Conservation (phyloP, 2,888 invertebrate species). For the Andricus quercusramuli region DNA sequence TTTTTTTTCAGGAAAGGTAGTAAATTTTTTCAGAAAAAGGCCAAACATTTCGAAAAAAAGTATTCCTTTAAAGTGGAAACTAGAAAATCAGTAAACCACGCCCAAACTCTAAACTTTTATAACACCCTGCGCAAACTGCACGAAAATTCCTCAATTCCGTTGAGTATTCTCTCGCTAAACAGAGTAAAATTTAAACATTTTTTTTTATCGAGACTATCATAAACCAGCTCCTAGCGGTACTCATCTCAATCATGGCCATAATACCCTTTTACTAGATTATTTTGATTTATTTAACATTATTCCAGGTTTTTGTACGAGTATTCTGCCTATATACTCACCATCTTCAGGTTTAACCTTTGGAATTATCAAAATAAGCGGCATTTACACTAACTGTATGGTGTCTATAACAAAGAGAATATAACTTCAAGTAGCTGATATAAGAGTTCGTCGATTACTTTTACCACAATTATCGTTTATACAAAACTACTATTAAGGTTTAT, state of each 20-base stretch:
- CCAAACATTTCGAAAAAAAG: no score
- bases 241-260: constrained; percentile 9
- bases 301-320: constrained; percentile 58
- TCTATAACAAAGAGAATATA: constrained; percentile 78
- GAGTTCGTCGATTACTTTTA: constrained; percentile 27
- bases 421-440: constrained; percentile 71
- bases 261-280: not conserved
- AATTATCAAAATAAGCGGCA: constrained; percentile 78
- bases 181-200: no score
- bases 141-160: no score
- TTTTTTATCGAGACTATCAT: not conserved
- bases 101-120: no score
- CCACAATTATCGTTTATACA: constrained; percentile 1
- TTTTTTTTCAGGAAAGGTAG: no score
- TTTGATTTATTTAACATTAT: constrained; percentile 44
- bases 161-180: no score
- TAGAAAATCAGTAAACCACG: no score
- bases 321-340: constrained; percentile 75
- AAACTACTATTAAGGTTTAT: not conserved
- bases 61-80: no score
- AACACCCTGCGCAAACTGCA: no score
- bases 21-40: no score
- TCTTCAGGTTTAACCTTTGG: constrained; percentile 76
- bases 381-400: constrained; percentile 77
- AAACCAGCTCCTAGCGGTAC: constrained; percentile 7